Evolutionary conservation across 2,113 vertebrate genomes (phyloP).

Genomic region (Lepisosteus oculatus): DNA sequence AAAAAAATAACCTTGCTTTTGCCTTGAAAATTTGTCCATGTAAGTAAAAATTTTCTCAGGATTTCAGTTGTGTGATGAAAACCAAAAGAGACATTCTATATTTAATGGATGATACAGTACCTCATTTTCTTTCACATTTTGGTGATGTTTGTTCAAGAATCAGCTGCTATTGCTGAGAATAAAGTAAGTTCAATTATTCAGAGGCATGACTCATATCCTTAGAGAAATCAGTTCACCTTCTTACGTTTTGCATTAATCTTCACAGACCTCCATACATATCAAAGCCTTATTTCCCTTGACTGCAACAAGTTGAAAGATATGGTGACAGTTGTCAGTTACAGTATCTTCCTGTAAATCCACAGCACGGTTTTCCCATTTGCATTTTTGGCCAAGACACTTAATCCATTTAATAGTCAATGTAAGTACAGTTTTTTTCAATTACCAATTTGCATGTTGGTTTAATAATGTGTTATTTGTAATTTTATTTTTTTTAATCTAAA

Average conservation of each 20-base stretch:
- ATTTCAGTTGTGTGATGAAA: neutral
- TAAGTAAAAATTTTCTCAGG: too few relatives aligned
- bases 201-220: constrained; percentile 31
- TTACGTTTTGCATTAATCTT: neutral
- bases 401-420: too few relatives aligned
- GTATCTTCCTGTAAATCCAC: neutral
- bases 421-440: too few relatives aligned
- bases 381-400: neutral
- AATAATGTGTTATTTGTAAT: too few relatives aligned
- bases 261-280: constrained; percentile 1
- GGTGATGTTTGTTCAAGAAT: constrained; percentile 4
- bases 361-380: neutral
- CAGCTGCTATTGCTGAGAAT: constrained; percentile 13
- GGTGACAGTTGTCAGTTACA: constrained; percentile 3
- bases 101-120: neutral
- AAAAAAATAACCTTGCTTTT: too few relatives aligned
- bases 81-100: neutral
- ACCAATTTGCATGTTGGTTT: too few relatives aligned
- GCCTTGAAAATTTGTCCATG: too few relatives aligned
- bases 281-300: constrained; percentile 2
- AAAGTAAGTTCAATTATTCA: constrained; percentile 21
- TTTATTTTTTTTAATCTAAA: too few relatives aligned
- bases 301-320: neutral
- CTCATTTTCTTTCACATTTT: neutral
- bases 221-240: constrained; percentile 3